Evolutionary conservation across 92 coral and sea anemone genomes (phyloP), one percentile per base, ranked within the genome.

Genomic region (Siderastrea siderea): DNA sequence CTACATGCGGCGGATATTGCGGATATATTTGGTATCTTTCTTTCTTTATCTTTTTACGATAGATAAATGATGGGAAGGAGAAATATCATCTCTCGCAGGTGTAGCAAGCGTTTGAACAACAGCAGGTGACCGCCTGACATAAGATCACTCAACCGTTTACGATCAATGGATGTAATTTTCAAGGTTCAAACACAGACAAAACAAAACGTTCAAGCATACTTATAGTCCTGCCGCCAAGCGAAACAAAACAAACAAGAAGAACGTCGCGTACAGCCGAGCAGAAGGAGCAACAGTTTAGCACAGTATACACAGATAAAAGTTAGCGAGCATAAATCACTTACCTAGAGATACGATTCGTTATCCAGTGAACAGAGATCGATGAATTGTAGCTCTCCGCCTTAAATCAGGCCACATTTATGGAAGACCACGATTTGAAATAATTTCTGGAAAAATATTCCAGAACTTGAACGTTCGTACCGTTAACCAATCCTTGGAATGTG

Each of bases 71-170:
- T 26, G 50, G 3, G 71, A 67, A 67, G 2, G 73, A 11, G 50
- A 7, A 5, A 53, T 47, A 16, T 8, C 3, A 45, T 50, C 13
- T 8, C 13, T 68, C 49, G 47, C 77, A 46, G 77, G 76, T 81
- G 48, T 14, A 55, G 55, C 76, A 81, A 80, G 84, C 63, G 64
- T 9, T 52, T 6, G 19, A 16, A 52, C 0, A 68, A 19, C 86
- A 82, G 86, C 78, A 70, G 78, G 45, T 64, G n/a, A 11, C 73
- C 2, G 52, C 5, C 17, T 58, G 53, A 45, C 16, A 54, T 71
- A 58, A 82, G 75, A 5, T 82, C 86, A 82, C 69, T 82, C 77
- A 71, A 47, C 69, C 86, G 86, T 71, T 16, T 54, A 79, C 7
- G 2, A 14, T 63, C n/a, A 26, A 11, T 54, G 11, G 14, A 82